phyloP scores from a whole-genome alignment of 64 coral and sea anemone genomes.

The Pocillopora damicornis region DNA sequence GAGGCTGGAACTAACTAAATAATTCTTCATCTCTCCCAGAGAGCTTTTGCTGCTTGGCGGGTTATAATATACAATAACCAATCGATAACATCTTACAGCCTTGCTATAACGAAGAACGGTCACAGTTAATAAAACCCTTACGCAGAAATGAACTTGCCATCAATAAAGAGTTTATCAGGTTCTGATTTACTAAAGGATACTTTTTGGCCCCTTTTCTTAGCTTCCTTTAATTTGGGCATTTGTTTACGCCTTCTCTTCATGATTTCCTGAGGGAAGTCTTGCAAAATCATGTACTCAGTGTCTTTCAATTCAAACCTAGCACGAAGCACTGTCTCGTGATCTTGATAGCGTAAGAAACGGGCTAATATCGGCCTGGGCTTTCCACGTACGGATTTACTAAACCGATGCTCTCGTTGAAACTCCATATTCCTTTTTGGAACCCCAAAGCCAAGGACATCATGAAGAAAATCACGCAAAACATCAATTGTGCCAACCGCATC shows the following conservation, averaged over 20 bases:
- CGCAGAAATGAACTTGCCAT: neutral
- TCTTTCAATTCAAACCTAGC: neutral
- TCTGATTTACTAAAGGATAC: slow-evolving; percentile 29
- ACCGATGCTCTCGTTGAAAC: slow-evolving; percentile 10
- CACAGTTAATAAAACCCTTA: too few relatives aligned
- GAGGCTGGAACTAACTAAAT: too few relatives aligned
- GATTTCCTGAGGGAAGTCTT: slow-evolving; percentile 17
- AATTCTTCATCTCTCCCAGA: too few relatives aligned
- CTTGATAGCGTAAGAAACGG: slow-evolving; percentile 14
- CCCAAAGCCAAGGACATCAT: neutral
- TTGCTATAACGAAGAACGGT: too few relatives aligned
- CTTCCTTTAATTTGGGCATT: neutral
- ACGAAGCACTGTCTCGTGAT: neutral
- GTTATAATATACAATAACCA: too few relatives aligned
- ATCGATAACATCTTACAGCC: too few relatives aligned
- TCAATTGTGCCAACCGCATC: neutral
- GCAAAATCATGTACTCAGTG: neutral
- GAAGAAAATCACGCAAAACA: neutral
- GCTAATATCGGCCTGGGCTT: slow-evolving; percentile 18
- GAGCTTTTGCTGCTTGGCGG: too few relatives aligned
- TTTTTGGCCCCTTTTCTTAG: neutral
- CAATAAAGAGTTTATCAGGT: slow-evolving; percentile 4
- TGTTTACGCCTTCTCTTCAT: neutral
- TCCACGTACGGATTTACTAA: slow-evolving; percentile 9
- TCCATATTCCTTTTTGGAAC: neutral